Percentiles rank a stretch among this genome's conserved stretches.
Evolutionary conservation across 2,113 vertebrate species (phyloP).

Genomic region (Hassar affinis): DNA sequence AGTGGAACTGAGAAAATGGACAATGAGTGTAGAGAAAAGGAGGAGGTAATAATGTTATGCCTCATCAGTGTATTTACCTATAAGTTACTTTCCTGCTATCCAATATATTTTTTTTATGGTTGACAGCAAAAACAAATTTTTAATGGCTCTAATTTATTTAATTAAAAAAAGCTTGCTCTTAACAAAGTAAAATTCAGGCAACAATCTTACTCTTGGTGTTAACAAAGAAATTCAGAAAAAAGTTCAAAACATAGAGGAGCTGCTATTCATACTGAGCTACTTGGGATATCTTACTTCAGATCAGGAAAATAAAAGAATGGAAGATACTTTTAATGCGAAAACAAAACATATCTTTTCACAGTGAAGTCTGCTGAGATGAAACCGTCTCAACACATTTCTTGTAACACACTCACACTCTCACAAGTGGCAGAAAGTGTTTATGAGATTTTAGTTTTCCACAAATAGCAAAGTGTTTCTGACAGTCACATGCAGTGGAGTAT

Average conservation of each 20-base stretch:
- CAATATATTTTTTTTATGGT: neutral
- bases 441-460: neutral
- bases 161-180: neutral
- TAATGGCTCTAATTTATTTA: constrained; percentile 10
- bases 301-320: neutral
- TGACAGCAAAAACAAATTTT: constrained; percentile 15
- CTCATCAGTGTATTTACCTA: neutral
- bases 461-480: neutral
- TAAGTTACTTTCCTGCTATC: neutral
- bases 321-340: neutral
- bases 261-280: neutral
- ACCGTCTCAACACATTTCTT: constrained; percentile 10
- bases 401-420: neutral
- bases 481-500: neutral
- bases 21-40: too few species aligned
- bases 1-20: too few species aligned
- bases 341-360: constrained; percentile 19
- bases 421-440: constrained; percentile 11
- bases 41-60: too few species aligned
- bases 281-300: neutral
- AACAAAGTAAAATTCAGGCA: neutral
- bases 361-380: neutral
- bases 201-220: too few species aligned
- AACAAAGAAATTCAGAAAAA: neutral
- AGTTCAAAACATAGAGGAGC: neutral